Conservation (phyloP, 1,140 invertebrate species). For the Hycleus phaleratus region DNA sequence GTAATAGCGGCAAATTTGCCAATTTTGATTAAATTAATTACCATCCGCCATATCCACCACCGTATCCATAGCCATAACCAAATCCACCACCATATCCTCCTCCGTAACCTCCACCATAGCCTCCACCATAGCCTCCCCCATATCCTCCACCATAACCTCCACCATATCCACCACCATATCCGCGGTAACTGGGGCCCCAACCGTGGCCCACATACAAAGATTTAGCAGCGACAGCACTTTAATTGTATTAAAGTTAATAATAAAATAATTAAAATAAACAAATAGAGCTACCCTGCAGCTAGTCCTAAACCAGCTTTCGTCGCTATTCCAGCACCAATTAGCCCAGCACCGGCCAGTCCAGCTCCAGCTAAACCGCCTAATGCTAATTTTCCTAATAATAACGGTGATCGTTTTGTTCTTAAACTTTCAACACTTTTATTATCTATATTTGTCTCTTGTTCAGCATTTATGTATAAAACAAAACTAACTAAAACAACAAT, state of each 20-base stretch:
- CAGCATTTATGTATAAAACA: slow-evolving; percentile 1
- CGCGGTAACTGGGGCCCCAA: no score
- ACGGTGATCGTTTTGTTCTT: slow-evolving; percentile 3
- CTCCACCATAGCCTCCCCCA: not conserved
- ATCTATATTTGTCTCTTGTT: no score
- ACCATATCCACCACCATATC: not conserved
- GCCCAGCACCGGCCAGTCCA: slow-evolving; percentile 8
- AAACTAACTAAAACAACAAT: slow-evolving; percentile 2
- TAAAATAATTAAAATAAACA: not conserved
- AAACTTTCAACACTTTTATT: no score
- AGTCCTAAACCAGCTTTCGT: not conserved
- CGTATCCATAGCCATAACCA: not conserved
- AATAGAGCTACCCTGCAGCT: slow-evolving; percentile 1
- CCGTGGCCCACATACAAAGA: no score
- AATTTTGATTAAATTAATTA: not conserved
- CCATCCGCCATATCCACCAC: not conserved
- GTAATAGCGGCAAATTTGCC: no score
- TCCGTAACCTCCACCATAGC: not conserved
- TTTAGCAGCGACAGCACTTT: not conserved
- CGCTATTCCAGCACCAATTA: slow-evolving; percentile 5
- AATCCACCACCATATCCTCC: not conserved
- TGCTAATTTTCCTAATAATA: slow-evolving; percentile 1
- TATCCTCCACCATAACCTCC: not conserved
- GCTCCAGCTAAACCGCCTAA: slow-evolving; percentile 3
- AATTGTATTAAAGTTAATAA: not conserved